phyloP scores from a whole-genome alignment of 1,140 invertebrate species.

The Parapsyche elsis region DNA sequence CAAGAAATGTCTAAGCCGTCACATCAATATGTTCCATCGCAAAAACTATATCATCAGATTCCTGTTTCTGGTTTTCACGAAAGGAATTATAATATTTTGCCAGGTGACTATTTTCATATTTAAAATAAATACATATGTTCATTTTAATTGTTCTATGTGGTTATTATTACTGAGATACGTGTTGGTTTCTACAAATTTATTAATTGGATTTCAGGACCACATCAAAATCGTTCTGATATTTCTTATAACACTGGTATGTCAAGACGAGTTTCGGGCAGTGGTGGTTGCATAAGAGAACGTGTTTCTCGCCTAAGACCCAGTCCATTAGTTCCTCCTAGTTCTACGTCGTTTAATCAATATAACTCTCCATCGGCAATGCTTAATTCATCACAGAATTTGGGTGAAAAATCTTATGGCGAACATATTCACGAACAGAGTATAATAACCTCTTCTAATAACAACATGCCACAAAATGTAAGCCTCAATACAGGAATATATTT shows the following conservation, averaged over 20 bases:
- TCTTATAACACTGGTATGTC: background rate
- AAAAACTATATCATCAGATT: constrained; percentile 51
- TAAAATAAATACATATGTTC: background rate
- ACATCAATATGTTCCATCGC: constrained; percentile 49
- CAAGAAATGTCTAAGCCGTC: constrained; percentile 45
- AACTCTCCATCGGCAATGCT: background rate
- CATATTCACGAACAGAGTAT: constrained; percentile 26
- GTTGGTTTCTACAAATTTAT: background rate
- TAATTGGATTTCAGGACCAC: constrained; percentile 35
- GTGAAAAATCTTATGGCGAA: constrained; percentile 7
- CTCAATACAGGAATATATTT: constrained; percentile 44
- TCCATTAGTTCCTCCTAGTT: constrained; percentile 19
- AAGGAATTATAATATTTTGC: constrained; percentile 45
- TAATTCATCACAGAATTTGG: constrained; percentile 20
- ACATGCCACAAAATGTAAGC: constrained; percentile 40
- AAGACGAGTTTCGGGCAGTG: constrained; percentile 30
- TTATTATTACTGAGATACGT: background rate
- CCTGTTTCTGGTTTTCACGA: constrained; percentile 48
- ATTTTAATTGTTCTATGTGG: background rate
- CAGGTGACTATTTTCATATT: constrained; percentile 29
- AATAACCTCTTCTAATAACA: constrained; percentile 29
- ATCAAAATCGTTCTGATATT: constrained; percentile 31
- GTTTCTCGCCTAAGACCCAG: constrained; percentile 36
- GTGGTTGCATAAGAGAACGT: constrained; percentile 39
- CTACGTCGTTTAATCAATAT: constrained; percentile 18